Evolutionary conservation across 2,113 vertebrate species (phyloP).

Genomic region (Sturnira hondurensis): DNA sequence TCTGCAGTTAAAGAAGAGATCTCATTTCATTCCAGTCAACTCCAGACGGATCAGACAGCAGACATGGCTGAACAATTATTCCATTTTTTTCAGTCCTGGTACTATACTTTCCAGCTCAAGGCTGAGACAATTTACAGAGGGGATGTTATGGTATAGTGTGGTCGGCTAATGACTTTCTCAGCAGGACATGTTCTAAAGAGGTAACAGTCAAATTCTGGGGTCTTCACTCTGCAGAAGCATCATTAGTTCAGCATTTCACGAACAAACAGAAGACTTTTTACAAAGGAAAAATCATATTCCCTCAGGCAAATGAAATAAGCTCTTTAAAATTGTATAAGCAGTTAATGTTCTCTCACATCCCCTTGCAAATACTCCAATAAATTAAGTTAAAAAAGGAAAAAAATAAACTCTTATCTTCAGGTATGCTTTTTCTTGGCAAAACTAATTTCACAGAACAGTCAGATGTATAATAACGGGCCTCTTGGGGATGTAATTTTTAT

Average conservation of each 20-base stretch:
- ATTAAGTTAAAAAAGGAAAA: slow-evolving; percentile 52
- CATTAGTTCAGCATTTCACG: not conserved
- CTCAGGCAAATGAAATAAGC: not conserved
- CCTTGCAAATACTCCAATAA: slow-evolving; percentile 15
- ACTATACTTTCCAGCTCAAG: not conserved
- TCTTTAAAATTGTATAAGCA: not conserved
- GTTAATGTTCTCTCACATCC: slow-evolving; percentile 3
- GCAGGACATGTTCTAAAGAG: not conserved
- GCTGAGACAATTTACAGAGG: not conserved
- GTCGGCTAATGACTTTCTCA: not conserved
- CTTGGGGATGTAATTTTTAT: slow-evolving; percentile 51
- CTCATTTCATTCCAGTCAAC: slow-evolving; percentile 62
- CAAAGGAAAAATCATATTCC: not conserved
- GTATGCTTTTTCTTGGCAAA: slow-evolving; percentile 50
- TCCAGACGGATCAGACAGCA: slow-evolving; percentile 33
- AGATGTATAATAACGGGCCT: slow-evolving; percentile 65
- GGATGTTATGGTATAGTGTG: too few relatives aligned
- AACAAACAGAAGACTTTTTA: not conserved
- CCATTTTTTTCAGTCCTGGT: not conserved
- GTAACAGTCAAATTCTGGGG: not conserved
- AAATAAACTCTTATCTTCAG: slow-evolving; percentile 52
- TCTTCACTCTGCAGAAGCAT: not conserved
- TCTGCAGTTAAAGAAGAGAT: slow-evolving; percentile 34
- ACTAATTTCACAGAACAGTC: slow-evolving; percentile 63
- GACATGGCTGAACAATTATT: not conserved